Base-by-base conservation (phyloP, 2,113 vertebrate genomes). In the Xiphophorus couchianus region DNA sequence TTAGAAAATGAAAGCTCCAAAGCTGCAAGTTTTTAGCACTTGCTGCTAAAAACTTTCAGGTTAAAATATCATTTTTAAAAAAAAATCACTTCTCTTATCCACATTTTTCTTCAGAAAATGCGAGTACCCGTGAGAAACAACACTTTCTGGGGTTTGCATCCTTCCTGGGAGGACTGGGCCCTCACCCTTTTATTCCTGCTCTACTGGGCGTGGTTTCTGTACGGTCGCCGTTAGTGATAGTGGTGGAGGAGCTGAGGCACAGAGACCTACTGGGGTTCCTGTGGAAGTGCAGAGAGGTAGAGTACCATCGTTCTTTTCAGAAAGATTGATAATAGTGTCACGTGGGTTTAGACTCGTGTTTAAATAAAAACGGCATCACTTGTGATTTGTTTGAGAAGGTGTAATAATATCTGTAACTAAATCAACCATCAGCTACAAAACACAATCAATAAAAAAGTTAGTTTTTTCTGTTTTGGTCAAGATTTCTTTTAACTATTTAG, bases 191-290 rank as follows among this genome's bases (percentile, higher is more conserved):
- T 68, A 64, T 95, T 10, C 94, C 94, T 0, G 66, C 27, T 0
- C 51, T 94, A 73, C 70, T 94, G 54, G 93, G 92, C 0, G 88
- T 92, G 2, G 81, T 92, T 3, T 90, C 87, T 0, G 64, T 58
- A 2, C 81, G 64, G 10, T 0, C 79, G 0, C 92, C 94, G 0
- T 25, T 90, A 0, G 58, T 84, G 73, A 92, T 92, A 5, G 90
- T 87, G 3, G 8, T 93, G 66, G 95, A 95, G 75, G 91, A 94
- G 77, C 78, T 95, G n/a, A 86, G 86, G 37, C 88, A 95, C 82
- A 39, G 88, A 69, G 95, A 95, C 85, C 90, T 95, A 81, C 76
- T 95, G 54, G 84, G 90, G 0, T 95, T 93, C 88, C 91, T 95
- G 58, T 95, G 95, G 95, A 87, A 80, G 62, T 94, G 93, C 66